Percentiles rank a stretch among this genome's conserved stretches.
Conservation (phyloP, 2,888 invertebrate species). For the Herminia tarsipennalis region DNA sequence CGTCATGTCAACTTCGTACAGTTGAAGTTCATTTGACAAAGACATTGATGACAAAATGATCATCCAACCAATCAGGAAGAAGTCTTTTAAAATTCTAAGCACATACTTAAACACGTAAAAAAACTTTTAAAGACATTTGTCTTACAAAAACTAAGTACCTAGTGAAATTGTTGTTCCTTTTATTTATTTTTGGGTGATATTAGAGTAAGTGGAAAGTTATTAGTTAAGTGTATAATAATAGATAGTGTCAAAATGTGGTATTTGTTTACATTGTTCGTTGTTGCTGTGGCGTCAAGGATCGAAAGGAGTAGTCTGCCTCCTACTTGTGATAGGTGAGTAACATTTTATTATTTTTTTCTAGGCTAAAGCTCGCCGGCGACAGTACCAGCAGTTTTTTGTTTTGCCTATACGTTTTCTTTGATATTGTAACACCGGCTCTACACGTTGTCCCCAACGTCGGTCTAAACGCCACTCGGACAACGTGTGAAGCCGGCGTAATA, state of each 20-base stretch:
- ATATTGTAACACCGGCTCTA: too few relatives aligned
- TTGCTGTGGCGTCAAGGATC: slow-evolving; percentile 59
- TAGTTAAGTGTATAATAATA: slow-evolving; percentile 54
- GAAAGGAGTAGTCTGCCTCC: slow-evolving; percentile 79
- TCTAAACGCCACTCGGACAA: too few relatives aligned
- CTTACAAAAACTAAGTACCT: slow-evolving; percentile 37
- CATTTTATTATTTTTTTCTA: not conserved
- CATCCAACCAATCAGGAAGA: slow-evolving; percentile 66
- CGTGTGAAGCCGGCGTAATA: too few relatives aligned
- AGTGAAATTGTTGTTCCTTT: slow-evolving; percentile 55
- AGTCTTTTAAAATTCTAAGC: slow-evolving; percentile 67
- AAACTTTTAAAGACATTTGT: slow-evolving; percentile 10
- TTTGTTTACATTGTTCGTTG: slow-evolving; percentile 58
- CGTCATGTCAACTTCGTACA: slow-evolving; percentile 45
- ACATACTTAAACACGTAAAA: slow-evolving; percentile 76
- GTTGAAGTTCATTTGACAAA: slow-evolving; percentile 44
- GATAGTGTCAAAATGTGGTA: slow-evolving; percentile 54
- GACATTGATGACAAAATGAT: slow-evolving; percentile 66
- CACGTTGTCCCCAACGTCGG: too few relatives aligned
- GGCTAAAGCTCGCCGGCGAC: too few relatives aligned
- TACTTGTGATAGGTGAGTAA: slow-evolving; percentile 83
- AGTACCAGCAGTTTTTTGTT: too few relatives aligned
- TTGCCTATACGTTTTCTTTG: too few relatives aligned
- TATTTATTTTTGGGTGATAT: slow-evolving; percentile 69
- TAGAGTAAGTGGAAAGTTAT: slow-evolving; percentile 58